Evolutionary conservation across 2,113 vertebrate genomes (phyloP), one percentile per base, ranked within the genome.

Genomic region (Spermophilus dauricus): DNA sequence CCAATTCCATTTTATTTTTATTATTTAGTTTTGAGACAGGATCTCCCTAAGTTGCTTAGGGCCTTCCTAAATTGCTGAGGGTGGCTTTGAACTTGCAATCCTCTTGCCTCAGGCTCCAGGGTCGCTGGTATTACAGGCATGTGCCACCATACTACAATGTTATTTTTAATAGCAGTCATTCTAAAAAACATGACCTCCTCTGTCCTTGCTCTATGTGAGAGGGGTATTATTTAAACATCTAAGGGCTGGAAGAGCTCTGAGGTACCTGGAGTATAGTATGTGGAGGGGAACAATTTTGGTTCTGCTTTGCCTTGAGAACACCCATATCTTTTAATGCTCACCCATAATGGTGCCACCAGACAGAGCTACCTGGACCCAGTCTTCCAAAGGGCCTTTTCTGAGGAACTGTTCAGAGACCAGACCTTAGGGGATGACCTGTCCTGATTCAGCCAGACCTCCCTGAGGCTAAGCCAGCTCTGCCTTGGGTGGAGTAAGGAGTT

Each of bases 91-190:
- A 58, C 20, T 24, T 58, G 56, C 56, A 58, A 58, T 58, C 8
- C 56, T 22, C 56, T 20, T 58, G 56, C 56, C 6, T 24, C 6
- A 58, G 56, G 56, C 20, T 22, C 56, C 56, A 58, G 6, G 20
- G 56, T 58, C 2, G 18, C 56, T 22, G 56, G 56, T 20, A 58
- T 58, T 58, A 58, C 8, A 58, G 20, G 56, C 56, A 24, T 58
- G 20, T 7, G 2, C 20, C 56, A 22, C 56, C 2, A 6, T 58
- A 58, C 56, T 58, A 20, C 20, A 58, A 69, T 72, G 26, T 80
- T 77, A 61, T 72, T 93, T 96, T 75, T 77, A 67, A 91, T 89
- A 94, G 78, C 34, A 45, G n/a, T 45, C 26, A 39, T 28, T n/a
- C 85, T 84, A 80, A 63, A 95, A 87, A 78, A 53, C 22, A 37